A percentile compares a stretch with the other conserved stretches of the same genome.
These are phyloP conservation scores for rat (Rattus norvegicus) DNA, from an alignment of 2,113 vertebrate genomes.

Conservation along the genomic window GRCr8 NC_086020.1:235075001-235075500, in stretches of 20 bases:
- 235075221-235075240: neutral
- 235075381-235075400: neutral
- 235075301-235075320: neutral
- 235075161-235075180: neutral
- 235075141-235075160: neutral
- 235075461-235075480: neutral
- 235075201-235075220: too few relatives aligned
- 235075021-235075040: neutral
- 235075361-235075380: neutral
- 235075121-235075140: neutral
- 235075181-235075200: neutral
- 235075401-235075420: constrained; percentile 51
- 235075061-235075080: neutral
- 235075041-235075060: neutral
- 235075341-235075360: neutral
- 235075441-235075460: neutral
- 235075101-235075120: neutral
- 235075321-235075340: neutral
- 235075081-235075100: neutral
- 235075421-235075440: neutral
- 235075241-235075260: neutral
- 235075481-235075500: neutral
- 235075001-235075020: neutral
- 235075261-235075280: neutral
- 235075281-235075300: neutral